phyloP scores from a whole-genome alignment of 2,113 vertebrate species.

The Egretta garzetta region DNA sequence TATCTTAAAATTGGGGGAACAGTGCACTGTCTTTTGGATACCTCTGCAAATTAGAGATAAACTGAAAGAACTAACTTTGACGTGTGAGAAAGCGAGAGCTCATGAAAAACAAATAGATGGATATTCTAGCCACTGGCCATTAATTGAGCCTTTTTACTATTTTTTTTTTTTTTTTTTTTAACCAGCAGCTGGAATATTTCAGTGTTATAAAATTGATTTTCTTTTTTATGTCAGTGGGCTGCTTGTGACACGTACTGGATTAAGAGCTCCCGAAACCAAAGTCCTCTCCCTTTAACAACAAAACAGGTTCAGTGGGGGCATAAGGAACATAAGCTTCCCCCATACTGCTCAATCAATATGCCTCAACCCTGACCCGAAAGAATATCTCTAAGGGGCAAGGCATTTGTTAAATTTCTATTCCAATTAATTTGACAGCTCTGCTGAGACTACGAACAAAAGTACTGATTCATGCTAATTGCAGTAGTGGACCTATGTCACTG shows the following conservation, averaged over 20 bases:
- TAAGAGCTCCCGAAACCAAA: neutral
- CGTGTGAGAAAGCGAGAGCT: neutral
- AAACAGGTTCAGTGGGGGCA: neutral
- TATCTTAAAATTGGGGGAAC: neutral
- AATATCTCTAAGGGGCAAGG: neutral
- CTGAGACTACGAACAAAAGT: constrained; percentile 35
- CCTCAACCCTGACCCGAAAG: neutral
- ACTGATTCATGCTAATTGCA: constrained; percentile 57
- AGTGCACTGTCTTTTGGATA: neutral
- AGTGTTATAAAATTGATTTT: neutral
- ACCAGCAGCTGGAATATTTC: neutral
- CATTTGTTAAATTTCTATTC: constrained; percentile 54
- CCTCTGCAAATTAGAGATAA: neutral
- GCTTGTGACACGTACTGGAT: neutral
- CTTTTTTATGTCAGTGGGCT: neutral
- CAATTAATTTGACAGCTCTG: constrained; percentile 58
- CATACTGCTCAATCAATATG: neutral
- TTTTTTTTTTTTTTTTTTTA: neutral
- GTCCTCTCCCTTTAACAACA: neutral
- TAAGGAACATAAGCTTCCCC: neutral
- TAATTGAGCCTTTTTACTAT: neutral
- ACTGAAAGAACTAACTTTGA: neutral
- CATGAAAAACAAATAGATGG: neutral
- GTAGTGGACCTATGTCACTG: neutral
- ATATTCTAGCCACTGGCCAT: neutral